Conservation (phyloP, 1,140 invertebrate genomes). For the Pomacea maculata region DNA sequence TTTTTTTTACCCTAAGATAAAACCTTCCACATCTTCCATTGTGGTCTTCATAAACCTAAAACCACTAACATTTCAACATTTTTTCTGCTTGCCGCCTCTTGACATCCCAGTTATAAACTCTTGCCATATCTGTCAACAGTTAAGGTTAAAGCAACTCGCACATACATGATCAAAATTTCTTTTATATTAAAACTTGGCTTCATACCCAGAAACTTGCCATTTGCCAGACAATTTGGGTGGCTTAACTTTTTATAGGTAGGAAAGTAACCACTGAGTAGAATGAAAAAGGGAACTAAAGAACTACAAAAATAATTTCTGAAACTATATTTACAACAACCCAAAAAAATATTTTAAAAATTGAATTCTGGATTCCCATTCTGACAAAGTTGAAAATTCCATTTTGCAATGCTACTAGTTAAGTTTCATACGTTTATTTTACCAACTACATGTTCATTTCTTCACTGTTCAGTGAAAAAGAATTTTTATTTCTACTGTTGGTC, state of each 20-base stretch:
- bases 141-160: constrained; percentile 26
- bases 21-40: too few species aligned
- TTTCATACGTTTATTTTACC: too few species aligned
- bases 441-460: too few species aligned
- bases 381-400: too few species aligned
- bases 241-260: neutral
- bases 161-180: neutral
- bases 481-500: too few species aligned
- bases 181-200: neutral
- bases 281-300: neutral
- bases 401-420: too few species aligned
- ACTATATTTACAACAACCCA: too few species aligned
- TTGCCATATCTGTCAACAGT: constrained; percentile 75
- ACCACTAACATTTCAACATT: constrained; percentile 35
- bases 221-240: neutral
- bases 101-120: constrained; percentile 96
- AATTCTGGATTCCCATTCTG: neutral
- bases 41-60: neutral
- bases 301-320: neutral
- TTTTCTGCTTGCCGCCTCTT: constrained; percentile 71
- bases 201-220: neutral
- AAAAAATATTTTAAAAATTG: too few species aligned
- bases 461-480: too few species aligned
- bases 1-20: too few species aligned
- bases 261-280: neutral